Base-by-base conservation (phyloP, 2,797 vertebrate genomes). In the Gymnopithys bicolor region DNA sequence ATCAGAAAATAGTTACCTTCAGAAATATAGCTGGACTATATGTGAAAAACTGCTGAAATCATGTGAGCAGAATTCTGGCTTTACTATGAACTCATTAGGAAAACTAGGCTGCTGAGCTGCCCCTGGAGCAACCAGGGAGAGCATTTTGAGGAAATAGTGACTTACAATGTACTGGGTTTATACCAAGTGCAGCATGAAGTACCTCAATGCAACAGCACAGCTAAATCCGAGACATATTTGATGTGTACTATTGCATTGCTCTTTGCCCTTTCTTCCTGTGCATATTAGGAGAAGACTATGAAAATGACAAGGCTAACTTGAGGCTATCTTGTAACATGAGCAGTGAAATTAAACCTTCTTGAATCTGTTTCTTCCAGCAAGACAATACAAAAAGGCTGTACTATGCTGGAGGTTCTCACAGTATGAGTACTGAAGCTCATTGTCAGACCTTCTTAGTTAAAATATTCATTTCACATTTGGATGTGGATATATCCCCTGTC, bases 321-420 rank as follows among this genome's bases (percentile, higher is more conserved):
- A 51, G 41, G 56, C 74, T 41, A 6, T 75, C 32, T 86, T 28
- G 15, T 71, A 81, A 71, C 14, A 23, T 27, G 18, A 92, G 33
- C 25, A 33, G 51, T 93, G 92, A 92, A 87, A 93, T 92, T 90
- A 84, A 93, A 82, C 74, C 74, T 73, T 67, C 45, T 89, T 87
- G 59, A 48, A 49, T 82, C 67, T 84, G 33, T 84, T 88, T 95
- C 80, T 86, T 95, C 62, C 39, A 76, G 43, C 30, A 62, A 84
- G 53, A 55, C 15, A 62, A 55, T 39, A 81, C 49, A 55, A 76
- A 84, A 89, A n/a, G 37, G 28, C 55, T 73, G 51, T 46, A 51
- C 32, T 76, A 35, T 76, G 55, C 55, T 82, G 39, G 8, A 79
- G 22, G 32, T 90, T 88, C 84, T 86, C 46, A 82, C 77, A 81